A percentile compares a stretch with the other conserved stretches of the same genome.
These are phyloP conservation scores for Speoplatyrhinus poulsoni DNA, from an alignment of 2,113 vertebrate species.

Conservation along the genomic window DNA sequence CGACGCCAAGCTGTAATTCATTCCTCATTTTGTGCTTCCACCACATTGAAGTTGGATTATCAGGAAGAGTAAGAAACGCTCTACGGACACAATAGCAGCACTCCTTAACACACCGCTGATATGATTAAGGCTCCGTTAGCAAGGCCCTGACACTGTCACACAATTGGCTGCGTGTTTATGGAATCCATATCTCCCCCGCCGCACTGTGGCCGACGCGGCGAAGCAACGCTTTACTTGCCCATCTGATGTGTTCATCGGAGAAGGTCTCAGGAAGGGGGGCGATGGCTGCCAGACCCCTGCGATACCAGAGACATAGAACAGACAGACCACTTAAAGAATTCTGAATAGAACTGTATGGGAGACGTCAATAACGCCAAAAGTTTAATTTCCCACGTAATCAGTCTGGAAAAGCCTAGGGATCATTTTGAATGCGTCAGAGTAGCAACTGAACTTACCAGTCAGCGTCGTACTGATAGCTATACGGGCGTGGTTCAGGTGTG, in stretches of 20 bases:
- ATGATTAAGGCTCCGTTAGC: slow-evolving; percentile 52
- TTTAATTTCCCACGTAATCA: no score
- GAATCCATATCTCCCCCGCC: not conserved
- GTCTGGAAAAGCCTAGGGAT: no score
- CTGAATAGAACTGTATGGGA: no score
- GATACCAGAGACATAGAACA: slow-evolving; percentile 1
- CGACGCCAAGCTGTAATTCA: slow-evolving; percentile 51
- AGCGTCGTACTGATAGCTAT: no score
- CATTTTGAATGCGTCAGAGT: no score
- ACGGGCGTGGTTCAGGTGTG: no score
- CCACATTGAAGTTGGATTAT: slow-evolving; percentile 55
- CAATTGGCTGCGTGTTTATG: slow-evolving; percentile 43
- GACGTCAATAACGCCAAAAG: no score
- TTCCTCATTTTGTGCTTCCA: slow-evolving; percentile 28
- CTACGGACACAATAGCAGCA: slow-evolving; percentile 44
- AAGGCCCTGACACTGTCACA: slow-evolving; percentile 39
- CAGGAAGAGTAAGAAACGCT: slow-evolving; percentile 49
- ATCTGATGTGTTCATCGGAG: no score
- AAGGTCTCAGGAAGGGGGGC: not conserved
- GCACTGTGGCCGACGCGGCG: not conserved
- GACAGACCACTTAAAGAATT: no score
- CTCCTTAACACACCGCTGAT: slow-evolving; percentile 60
- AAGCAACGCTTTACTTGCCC: not conserved
- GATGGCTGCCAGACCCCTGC: slow-evolving; percentile 6
- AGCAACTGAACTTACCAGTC: no score